A percentile compares a stretch with the other conserved stretches of the same genome.
Conservation (phyloP, 1,140 invertebrate species). For the Drosophila ananassae region DNA sequence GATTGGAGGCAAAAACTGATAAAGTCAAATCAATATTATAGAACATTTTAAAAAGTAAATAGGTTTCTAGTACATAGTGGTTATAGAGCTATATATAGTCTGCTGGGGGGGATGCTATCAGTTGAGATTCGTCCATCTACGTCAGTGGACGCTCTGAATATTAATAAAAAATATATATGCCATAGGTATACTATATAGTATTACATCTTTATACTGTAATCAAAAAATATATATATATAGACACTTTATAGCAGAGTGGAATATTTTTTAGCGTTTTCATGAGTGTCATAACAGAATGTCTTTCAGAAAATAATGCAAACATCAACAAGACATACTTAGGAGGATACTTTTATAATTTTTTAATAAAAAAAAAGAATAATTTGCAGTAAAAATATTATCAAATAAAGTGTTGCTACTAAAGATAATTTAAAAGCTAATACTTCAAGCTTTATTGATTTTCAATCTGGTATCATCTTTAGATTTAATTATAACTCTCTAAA, state of each 20-base stretch:
- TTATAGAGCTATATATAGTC: conserved; percentile 13
- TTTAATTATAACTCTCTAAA: conserved; percentile 2
- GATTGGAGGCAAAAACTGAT: conserved; percentile 28
- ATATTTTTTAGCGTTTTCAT: conserved; percentile 11
- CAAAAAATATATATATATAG: not conserved
- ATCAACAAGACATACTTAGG: not conserved
- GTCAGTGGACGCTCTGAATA: conserved; percentile 45
- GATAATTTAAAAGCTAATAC: not conserved
- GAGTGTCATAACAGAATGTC: not conserved
- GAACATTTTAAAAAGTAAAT: conserved; percentile 4
- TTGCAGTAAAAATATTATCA: no score
- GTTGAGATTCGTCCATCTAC: conserved; percentile 43
- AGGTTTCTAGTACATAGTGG: not conserved
- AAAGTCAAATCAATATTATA: conserved; percentile 33
- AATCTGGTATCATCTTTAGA: conserved; percentile 5
- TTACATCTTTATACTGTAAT: conserved; percentile 39
- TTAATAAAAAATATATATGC: conserved; percentile 44
- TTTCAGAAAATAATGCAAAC: not conserved
- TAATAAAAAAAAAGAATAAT: no score
- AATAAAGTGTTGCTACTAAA: not conserved
- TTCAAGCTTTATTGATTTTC: conserved; percentile 20
- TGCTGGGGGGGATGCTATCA: conserved; percentile 17
- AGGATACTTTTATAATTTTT: not conserved
- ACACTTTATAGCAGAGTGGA: conserved; percentile 14
- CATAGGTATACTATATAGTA: conserved; percentile 19